phyloP scores from a whole-genome alignment of 2,888 invertebrate species.

The Ceratothoa steindachneri region DNA sequence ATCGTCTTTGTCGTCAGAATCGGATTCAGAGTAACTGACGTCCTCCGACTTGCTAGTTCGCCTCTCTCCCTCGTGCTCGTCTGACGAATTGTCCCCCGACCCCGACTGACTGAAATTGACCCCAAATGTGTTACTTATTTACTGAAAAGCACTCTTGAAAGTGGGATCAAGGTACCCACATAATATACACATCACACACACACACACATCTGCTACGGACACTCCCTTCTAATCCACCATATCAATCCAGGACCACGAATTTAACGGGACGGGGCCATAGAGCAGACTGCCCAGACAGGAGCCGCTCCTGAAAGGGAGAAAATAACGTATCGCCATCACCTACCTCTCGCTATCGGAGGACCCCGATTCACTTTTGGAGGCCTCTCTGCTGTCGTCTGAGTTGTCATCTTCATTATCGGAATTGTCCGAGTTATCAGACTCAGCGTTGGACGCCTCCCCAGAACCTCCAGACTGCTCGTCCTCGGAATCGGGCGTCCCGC shows the following conservation, averaged over 20 bases:
- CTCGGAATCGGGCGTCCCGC: conserved; percentile 32
- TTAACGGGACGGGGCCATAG: too few relatives aligned
- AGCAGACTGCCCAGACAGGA: too few relatives aligned
- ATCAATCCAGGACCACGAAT: too few relatives aligned
- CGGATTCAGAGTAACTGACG: conserved; percentile 32
- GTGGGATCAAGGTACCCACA: background rate
- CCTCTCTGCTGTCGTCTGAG: conserved; percentile 20
- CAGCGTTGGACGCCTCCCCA: background rate
- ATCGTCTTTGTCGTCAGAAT: conserved; percentile 25
- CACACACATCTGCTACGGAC: background rate
- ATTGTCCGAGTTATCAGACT: background rate
- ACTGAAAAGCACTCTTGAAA: too few relatives aligned
- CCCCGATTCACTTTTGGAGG: conserved; percentile 28
- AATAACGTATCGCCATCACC: too few relatives aligned
- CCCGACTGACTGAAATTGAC: background rate
- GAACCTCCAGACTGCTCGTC: conserved; percentile 25
- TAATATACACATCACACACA: too few relatives aligned
- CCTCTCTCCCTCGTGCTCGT: background rate
- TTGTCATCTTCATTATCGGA: conserved; percentile 2
- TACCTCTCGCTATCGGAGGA: conserved; percentile 33
- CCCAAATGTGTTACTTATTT: background rate
- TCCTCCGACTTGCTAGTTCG: background rate
- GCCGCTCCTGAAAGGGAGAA: too few relatives aligned
- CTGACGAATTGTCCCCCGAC: background rate
- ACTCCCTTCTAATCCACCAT: too few relatives aligned